phyloP scores from a whole-genome alignment of 1,140 invertebrate genomes.

The Heliconius nattereri region DNA sequence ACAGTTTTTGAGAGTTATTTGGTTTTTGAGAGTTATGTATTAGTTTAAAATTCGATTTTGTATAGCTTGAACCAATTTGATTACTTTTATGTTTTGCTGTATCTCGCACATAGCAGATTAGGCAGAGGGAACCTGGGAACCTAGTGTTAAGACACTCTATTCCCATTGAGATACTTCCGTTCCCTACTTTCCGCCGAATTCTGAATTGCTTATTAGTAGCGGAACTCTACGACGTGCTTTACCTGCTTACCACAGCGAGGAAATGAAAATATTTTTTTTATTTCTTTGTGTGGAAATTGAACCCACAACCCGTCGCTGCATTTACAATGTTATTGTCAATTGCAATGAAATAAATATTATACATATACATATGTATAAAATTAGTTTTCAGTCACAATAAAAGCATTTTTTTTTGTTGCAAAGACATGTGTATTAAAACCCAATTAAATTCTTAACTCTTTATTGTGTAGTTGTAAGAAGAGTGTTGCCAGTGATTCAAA shows the following conservation, averaged over 20 bases:
- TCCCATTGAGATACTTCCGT: too few relatives aligned
- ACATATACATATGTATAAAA: background rate
- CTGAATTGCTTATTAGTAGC: background rate
- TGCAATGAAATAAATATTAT: too few relatives aligned
- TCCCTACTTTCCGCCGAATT: background rate
- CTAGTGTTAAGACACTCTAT: too few relatives aligned
- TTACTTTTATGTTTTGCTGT: background rate
- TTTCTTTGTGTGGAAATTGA: too few relatives aligned
- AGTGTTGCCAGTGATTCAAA: slow-evolving; percentile 29
- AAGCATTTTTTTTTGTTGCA: slow-evolving; percentile 12
- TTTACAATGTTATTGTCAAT: too few relatives aligned
- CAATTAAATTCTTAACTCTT: slow-evolving; percentile 7
- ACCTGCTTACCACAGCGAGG: too few relatives aligned
- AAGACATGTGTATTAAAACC: slow-evolving; percentile 11
- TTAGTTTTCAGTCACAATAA: background rate
- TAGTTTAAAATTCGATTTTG: background rate
- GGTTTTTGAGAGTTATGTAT: background rate
- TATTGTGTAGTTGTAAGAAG: slow-evolving; percentile 19
- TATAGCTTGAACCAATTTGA: background rate
- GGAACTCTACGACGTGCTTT: too few relatives aligned
- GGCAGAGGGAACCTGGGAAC: too few relatives aligned
- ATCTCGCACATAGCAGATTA: background rate
- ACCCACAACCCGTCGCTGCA: too few relatives aligned
- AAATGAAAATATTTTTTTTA: too few relatives aligned
- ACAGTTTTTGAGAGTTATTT: background rate